Conservation (phyloP, 30 jellyfish, hydroid and myxozoan genomes). For the Haliclystus octoradiatus region DNA sequence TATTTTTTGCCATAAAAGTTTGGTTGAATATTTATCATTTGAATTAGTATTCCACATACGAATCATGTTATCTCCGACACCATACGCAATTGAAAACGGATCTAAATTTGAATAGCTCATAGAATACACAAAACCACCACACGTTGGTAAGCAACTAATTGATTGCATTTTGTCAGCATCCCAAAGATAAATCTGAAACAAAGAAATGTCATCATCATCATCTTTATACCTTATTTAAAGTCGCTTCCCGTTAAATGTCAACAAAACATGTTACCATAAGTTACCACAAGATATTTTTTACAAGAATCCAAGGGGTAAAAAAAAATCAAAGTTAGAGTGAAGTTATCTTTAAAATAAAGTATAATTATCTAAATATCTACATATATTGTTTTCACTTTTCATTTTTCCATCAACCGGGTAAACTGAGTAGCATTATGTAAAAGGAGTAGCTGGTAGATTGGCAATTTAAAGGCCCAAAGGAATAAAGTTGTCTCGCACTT, state of each 20-base stretch:
- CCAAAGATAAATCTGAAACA: slow-evolving; percentile 22
- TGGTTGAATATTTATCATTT: slow-evolving; percentile 22
- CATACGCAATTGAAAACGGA: slow-evolving; percentile 55
- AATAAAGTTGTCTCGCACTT: too few relatives aligned
- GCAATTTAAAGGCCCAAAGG: too few relatives aligned
- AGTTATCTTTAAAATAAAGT: too few relatives aligned
- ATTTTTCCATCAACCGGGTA: too few relatives aligned
- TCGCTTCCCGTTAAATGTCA: too few relatives aligned
- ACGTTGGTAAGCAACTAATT: slow-evolving; percentile 36
- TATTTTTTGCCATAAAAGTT: slow-evolving; percentile 72
- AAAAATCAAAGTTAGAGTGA: not conserved
- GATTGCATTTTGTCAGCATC: not conserved
- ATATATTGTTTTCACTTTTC: too few relatives aligned
- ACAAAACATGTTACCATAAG: slow-evolving; percentile 1
- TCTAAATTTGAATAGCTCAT: slow-evolving; percentile 44
- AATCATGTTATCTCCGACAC: slow-evolving; percentile 86
- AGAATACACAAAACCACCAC: slow-evolving; percentile 86
- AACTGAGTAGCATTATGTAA: too few relatives aligned
- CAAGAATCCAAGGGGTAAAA: not conserved
- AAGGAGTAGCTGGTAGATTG: too few relatives aligned
- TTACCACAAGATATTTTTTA: not conserved
- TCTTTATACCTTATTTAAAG: too few relatives aligned
- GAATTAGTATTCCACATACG: slow-evolving; percentile 78
- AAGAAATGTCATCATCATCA: not conserved
- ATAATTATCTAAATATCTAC: too few relatives aligned